Evolutionary conservation across 2,888 invertebrate genomes (phyloP).

Genomic region (Keiferia lycopersicella): DNA sequence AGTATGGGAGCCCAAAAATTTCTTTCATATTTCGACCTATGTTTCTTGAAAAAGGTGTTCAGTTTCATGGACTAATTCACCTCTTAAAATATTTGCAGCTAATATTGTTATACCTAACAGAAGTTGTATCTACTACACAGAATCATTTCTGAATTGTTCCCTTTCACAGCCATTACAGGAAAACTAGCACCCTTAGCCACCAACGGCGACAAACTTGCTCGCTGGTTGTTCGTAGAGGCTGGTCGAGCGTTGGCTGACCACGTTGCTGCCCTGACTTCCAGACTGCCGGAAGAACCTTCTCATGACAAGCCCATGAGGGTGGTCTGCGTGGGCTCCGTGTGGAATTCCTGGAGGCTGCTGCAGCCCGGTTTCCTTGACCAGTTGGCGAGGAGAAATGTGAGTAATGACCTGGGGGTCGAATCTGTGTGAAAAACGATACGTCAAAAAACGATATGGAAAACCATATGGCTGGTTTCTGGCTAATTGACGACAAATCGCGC

Average conservation of each 20-base stretch:
- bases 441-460: no score
- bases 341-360: conserved; percentile 94
- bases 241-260: conserved; percentile 84
- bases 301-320: conserved; percentile 84
- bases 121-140: no score
- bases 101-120: no score
- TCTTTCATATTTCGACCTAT: no score
- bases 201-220: conserved; percentile 86
- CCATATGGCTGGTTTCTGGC: no score
- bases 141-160: neutral
- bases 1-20: no score
- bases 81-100: no score
- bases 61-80: no score
- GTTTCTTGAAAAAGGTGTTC: no score
- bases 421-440: no score
- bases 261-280: conserved; percentile 84
- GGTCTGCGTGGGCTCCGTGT: conserved; percentile 97
- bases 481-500: no score
- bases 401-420: no score
- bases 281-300: conserved; percentile 25
- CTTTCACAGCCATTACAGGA: conserved; percentile 69
- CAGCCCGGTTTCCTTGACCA: conserved; percentile 85
- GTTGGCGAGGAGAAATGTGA: conserved; percentile 65
- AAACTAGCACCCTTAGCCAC: conserved; percentile 86
- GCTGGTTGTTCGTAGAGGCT: conserved; percentile 85